Conservation (phyloP, 2,888 invertebrate genomes). For the Hypolimnas misippus region DNA sequence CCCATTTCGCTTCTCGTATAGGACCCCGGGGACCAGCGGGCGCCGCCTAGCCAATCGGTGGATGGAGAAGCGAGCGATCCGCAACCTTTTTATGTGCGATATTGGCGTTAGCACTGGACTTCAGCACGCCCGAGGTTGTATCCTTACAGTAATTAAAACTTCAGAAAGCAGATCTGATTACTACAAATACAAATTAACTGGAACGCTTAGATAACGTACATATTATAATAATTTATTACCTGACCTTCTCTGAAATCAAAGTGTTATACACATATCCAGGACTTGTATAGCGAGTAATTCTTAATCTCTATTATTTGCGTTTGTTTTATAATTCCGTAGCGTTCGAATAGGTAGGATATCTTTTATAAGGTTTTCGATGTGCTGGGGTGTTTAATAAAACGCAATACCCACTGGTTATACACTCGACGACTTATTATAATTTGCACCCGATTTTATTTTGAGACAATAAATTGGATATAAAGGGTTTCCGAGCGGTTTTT, state of each 20-base stretch:
- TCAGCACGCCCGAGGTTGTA: conserved; percentile 34
- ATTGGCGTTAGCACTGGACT: conserved; percentile 76
- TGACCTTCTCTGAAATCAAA: conserved; percentile 12
- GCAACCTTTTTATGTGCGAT: conserved; percentile 83
- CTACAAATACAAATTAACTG: conserved; percentile 73
- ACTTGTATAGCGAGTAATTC: not conserved
- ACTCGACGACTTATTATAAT: conserved; percentile 77
- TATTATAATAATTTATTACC: conserved; percentile 29
- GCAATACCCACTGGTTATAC: conserved; percentile 55
- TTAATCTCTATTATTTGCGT: conserved; percentile 10
- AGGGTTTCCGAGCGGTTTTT: conserved; percentile 79
- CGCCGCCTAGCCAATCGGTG: conserved; percentile 86
- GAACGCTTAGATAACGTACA: conserved; percentile 18
- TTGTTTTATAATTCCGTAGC: conserved; percentile 9
- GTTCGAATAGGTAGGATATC: conserved; percentile 36
- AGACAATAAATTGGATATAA: conserved; percentile 81
- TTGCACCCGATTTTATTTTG: conserved; percentile 83
- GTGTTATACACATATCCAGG: conserved; percentile 2
- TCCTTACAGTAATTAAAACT: conserved; percentile 72
- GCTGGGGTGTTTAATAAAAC: conserved; percentile 52
- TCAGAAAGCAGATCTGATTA: conserved; percentile 79
- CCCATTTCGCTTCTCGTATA: conserved; percentile 87
- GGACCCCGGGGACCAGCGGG: conserved; percentile 85
- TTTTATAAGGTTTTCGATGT: conserved; percentile 49
- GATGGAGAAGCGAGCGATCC: conserved; percentile 82